Percentiles rank a stretch among this genome's conserved stretches.
Evolutionary conservation across 2,113 vertebrate genomes (phyloP).

Genomic region (Meriones unguiculatus): DNA sequence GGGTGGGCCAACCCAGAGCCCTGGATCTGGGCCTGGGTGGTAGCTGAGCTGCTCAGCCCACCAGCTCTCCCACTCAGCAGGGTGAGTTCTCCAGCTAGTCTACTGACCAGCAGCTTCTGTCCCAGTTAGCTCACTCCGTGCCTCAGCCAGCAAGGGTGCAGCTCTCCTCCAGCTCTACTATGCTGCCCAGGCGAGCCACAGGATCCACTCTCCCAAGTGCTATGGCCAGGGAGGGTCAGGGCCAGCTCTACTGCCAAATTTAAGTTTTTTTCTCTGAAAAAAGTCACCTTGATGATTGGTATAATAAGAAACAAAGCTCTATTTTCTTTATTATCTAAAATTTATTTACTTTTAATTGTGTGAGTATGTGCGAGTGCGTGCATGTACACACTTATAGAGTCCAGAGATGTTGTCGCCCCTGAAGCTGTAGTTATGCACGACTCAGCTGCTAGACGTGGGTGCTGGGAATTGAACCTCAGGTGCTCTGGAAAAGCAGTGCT

Average conservation of each 20-base stretch:
- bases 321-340: not conserved
- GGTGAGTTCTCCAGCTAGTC: not conserved
- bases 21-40: not conserved
- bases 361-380: not conserved
- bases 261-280: slow-evolving; percentile 26
- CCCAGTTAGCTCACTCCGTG: not conserved
- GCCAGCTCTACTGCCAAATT: not conserved
- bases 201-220: not conserved
- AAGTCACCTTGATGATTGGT: not conserved
- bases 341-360: not conserved
- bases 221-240: not conserved
- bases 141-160: not conserved
- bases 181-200: not conserved
- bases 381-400: not conserved
- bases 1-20: not conserved
- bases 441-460: not conserved
- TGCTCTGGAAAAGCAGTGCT: not conserved
- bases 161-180: not conserved
- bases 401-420: not conserved
- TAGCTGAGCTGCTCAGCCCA: not conserved
- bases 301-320: not conserved
- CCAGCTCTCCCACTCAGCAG: not conserved
- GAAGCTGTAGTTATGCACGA: not conserved
- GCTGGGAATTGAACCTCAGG: not conserved
- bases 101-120: not conserved